Evolutionary conservation across 1,140 invertebrate species (phyloP).

Genomic region (Thrips palmi): DNA sequence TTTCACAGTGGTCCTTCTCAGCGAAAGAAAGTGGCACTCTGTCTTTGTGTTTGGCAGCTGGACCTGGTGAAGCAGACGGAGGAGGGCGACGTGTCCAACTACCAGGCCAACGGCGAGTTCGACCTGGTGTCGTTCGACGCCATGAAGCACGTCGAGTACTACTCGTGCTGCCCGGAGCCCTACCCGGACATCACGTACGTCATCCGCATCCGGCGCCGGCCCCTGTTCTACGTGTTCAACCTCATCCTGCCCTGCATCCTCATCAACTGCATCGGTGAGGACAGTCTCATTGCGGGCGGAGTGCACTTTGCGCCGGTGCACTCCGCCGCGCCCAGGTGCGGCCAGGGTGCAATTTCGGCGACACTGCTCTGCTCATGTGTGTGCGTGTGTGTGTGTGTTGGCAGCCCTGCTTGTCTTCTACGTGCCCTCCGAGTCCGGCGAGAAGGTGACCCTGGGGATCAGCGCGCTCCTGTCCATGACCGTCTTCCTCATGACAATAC

Average conservation of each 20-base stretch:
- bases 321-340: too few species aligned
- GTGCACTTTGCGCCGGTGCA: too few species aligned
- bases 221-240: constrained; percentile 85
- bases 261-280: constrained; percentile 65
- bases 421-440: constrained; percentile 78
- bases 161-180: constrained; percentile 47
- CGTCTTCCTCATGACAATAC: constrained; percentile 82
- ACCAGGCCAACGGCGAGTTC: constrained; percentile 63
- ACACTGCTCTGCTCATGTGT: too few species aligned
- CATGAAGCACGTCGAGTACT: constrained; percentile 45
- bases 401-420: constrained; percentile 78
- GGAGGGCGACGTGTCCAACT: constrained; percentile 55
- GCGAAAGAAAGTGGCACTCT: too few species aligned
- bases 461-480: constrained; percentile 83
- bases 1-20: too few species aligned
- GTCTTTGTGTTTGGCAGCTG: constrained; percentile 32
- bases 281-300: constrained; percentile 5
- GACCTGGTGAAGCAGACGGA: constrained; percentile 50
- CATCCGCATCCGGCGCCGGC: constrained; percentile 52
- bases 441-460: constrained; percentile 74
- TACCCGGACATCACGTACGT: constrained; percentile 46
- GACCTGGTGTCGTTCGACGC: constrained; percentile 55
- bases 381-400: constrained; percentile 16
- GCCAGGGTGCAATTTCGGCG: constrained; percentile 28
- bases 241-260: constrained; percentile 76